A percentile compares a stretch with the other conserved stretches of the same genome.
These are phyloP conservation scores for Elysia crispata DNA, from an alignment of 2,888 invertebrate species.

Conservation along the genomic window DNA sequence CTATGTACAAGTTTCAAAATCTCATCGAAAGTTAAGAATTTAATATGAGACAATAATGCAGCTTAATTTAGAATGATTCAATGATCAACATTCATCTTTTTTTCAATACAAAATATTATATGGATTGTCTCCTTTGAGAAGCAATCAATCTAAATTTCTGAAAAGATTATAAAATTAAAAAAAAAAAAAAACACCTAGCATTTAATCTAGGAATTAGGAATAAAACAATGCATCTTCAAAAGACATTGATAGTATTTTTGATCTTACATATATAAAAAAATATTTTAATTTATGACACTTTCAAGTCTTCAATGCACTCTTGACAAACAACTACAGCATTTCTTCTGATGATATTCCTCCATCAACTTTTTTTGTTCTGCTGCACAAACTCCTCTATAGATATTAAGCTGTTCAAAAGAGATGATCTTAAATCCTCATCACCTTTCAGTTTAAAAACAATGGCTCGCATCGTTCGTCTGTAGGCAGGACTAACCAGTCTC, in stretches of 20 bases:
- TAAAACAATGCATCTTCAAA: background rate
- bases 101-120: too few relatives aligned
- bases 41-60: too few relatives aligned
- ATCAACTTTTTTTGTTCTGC: conserved; percentile 51
- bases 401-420: conserved; percentile 60
- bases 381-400: conserved; percentile 65
- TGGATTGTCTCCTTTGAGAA: too few relatives aligned
- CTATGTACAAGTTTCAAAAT: too few relatives aligned
- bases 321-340: background rate
- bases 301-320: background rate
- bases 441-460: conserved; percentile 69
- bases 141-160: background rate
- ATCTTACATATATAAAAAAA: background rate
- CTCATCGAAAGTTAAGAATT: too few relatives aligned
- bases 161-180: background rate
- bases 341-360: background rate
- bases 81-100: too few relatives aligned
- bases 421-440: conserved; percentile 59
- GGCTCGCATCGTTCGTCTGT: conserved; percentile 65
- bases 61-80: too few relatives aligned
- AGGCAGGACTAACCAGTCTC: conserved; percentile 58
- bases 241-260: too few relatives aligned
- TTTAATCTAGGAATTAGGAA: too few relatives aligned
- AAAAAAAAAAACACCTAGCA: conserved; percentile 1
- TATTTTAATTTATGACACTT: background rate